These are phyloP conservation scores for Cybosia mesomella DNA, from an alignment of 2,888 invertebrate genomes.

Conservation along the genomic window DNA sequence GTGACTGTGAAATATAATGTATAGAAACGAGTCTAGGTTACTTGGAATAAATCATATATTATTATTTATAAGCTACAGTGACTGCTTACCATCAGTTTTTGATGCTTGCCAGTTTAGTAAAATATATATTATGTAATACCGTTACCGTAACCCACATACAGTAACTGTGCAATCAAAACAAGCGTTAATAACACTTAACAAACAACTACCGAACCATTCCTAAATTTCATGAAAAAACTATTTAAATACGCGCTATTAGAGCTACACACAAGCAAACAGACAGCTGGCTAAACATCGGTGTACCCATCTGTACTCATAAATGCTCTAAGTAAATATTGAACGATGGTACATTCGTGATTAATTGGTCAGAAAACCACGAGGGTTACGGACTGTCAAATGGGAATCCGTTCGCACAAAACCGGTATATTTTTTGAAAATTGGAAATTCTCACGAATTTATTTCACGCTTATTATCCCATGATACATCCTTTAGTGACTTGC, in stretches of 20 bases:
- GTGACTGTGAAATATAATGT: too few relatives aligned
- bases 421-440: conserved; percentile 41
- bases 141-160: conserved; percentile 14
- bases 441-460: conserved; percentile 56
- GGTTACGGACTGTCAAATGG: conserved; percentile 25
- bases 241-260: conserved; percentile 51
- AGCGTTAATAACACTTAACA: conserved; percentile 30
- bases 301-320: conserved; percentile 64
- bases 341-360: conserved; percentile 65
- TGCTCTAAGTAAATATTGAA: conserved; percentile 69
- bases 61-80: background rate
- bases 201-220: conserved; percentile 29
- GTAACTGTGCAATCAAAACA: conserved; percentile 28
- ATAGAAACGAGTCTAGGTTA: too few relatives aligned
- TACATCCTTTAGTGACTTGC: conserved; percentile 28
- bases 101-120: background rate
- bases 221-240: conserved; percentile 47
- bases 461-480: conserved; percentile 47
- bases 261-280: conserved; percentile 53
- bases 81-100: background rate
- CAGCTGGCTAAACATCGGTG: conserved; percentile 73
- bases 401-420: background rate
- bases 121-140: conserved; percentile 28
- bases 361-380: conserved; percentile 68
- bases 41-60: too few relatives aligned